Base-by-base conservation (phyloP, 2,888 invertebrate genomes). In the Anaspis maculata region DNA sequence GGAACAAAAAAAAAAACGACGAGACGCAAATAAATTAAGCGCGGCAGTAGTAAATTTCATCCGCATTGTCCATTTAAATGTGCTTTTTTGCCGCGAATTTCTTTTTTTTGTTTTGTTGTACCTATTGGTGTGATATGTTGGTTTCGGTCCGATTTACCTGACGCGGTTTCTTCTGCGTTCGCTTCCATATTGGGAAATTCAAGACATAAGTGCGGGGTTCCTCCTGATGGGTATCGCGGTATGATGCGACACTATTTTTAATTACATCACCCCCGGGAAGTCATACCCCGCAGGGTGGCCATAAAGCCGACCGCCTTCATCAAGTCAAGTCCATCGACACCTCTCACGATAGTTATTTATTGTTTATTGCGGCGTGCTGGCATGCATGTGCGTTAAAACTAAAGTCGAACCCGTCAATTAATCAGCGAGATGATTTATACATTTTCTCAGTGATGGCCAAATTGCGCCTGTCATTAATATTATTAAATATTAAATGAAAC, bases 321-420 rank as follows among this genome's bases (percentile, higher is more conserved):
- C 45, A 47, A 44, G 45, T 45, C 39, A 42, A 24, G 38, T 44
- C 43, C 41, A 49, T 49, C 49, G 49, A 49, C 49, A 49, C 49
- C 44, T 49, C 33, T 34, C 30, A 34, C 31, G 25, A 30, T 21
- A 31, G 39, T 43, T 43, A 45, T 45, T 45, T 45, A 45, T 45
- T 37, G 43, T 36, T 24, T 5, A 3, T 9, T 15, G 15, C 14
- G 27, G 12, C 11, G 6, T 29, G 26, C 25, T 33, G 37, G 37
- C 15, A 33, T 37, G 30, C 33, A 30, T 33, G 37, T 26, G 37
- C 29, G 15, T 37, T 37, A 37, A 39, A 35, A 35, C 34, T 32
- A 30, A 39, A 39, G 35, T 39, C 35, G 34, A 39, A 38, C 24
- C 13, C 26, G 32, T 28, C 35, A 25, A 36, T 39, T 32, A 39